Evolutionary conservation across 2,888 invertebrate species (phyloP).

Genomic region (Drosophila robusta): DNA sequence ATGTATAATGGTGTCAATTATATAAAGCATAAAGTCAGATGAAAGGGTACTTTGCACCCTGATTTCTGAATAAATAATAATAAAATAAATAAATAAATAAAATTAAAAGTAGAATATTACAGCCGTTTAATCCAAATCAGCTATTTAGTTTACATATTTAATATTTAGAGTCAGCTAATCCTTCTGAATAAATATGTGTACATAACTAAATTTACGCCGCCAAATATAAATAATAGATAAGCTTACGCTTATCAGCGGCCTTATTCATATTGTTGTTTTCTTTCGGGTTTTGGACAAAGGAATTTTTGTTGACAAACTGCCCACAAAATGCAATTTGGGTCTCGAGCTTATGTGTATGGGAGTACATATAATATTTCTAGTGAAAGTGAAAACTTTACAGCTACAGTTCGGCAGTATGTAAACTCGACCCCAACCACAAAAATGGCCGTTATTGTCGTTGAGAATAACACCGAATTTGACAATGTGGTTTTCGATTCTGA

Average conservation of each 20-base stretch:
- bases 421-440: slow-evolving; percentile 11
- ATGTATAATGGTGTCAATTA: no score
- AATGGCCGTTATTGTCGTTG: no score
- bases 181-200: background rate
- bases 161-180: background rate
- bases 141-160: no score
- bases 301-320: slow-evolving; percentile 27
- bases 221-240: slow-evolving; percentile 18
- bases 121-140: no score
- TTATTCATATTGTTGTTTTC: slow-evolving; percentile 12
- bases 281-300: background rate
- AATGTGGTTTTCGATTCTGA: slow-evolving; percentile 25
- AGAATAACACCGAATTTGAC: slow-evolving; percentile 12
- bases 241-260: slow-evolving; percentile 24
- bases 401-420: slow-evolving; percentile 6
- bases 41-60: no score
- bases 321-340: slow-evolving; percentile 36
- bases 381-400: slow-evolving; percentile 35
- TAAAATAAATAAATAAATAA: no score
- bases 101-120: no score
- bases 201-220: background rate
- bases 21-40: no score
- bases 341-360: slow-evolving; percentile 10
- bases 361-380: slow-evolving; percentile 11
- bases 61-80: no score